A percentile compares a stretch with the other conserved stretches of the same genome.
Evolutionary conservation across 2,113 vertebrate genomes (phyloP).

Genomic region (Proteles cristata): DNA sequence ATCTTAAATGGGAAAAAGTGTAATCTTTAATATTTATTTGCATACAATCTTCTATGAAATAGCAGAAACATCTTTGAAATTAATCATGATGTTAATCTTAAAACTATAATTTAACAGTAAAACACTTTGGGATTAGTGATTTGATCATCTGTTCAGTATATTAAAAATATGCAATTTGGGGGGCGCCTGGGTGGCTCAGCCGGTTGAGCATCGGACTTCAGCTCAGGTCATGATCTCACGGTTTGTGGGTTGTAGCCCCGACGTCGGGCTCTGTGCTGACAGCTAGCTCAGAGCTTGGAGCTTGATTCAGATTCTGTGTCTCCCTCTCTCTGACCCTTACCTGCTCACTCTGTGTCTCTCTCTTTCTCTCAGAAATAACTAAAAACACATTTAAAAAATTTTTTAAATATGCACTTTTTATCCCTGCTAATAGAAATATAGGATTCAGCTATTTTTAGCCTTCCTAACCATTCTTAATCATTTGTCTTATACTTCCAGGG

Average conservation of each 20-base stretch:
- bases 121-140: conserved; percentile 8
- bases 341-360: no score
- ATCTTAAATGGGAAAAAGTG: not conserved
- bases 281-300: no score
- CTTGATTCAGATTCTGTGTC: no score
- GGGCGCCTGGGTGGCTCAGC: no score
- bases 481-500: not conserved
- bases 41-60: not conserved
- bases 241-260: no score
- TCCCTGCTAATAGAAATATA: not conserved
- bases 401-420: not conserved
- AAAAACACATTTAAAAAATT: not conserved
- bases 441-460: conserved; percentile 12
- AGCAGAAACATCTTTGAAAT: not conserved
- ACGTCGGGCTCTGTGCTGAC: no score
- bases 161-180: not conserved
- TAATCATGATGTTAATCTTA: not conserved
- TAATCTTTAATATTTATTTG: not conserved
- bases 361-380: no score
- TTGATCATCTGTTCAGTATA: not conserved
- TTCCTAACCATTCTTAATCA: not conserved
- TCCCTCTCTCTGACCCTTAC: no score
- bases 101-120: not conserved
- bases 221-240: no score
- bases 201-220: no score